phyloP scores from a whole-genome alignment of 2,888 invertebrate species.

The Ophonus ardosiacus region DNA sequence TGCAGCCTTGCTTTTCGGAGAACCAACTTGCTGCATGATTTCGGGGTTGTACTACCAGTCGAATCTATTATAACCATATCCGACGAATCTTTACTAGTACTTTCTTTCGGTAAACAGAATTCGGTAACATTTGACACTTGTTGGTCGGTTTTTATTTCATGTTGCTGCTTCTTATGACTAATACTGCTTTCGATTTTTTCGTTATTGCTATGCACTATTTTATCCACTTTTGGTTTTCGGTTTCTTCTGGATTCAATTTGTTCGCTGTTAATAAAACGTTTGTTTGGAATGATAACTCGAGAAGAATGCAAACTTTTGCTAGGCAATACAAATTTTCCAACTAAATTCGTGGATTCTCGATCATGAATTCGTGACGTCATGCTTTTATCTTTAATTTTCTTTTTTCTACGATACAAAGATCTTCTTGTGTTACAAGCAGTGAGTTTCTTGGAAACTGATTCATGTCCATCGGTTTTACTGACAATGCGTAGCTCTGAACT shows the following conservation, averaged over 20 bases:
- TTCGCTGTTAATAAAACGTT: conserved; percentile 86
- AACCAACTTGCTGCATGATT: conserved; percentile 82
- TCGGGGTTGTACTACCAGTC: conserved; percentile 72
- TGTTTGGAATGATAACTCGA: conserved; percentile 92
- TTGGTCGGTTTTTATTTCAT: background rate
- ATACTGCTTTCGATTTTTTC: conserved; percentile 1
- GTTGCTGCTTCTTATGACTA: conserved; percentile 12
- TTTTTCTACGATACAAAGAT: conserved; percentile 57
- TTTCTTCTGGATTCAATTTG: conserved; percentile 69
- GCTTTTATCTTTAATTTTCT: conserved; percentile 59
- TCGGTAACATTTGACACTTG: conserved; percentile 64
- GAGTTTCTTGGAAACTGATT: conserved; percentile 63
- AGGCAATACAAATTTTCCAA: conserved; percentile 86
- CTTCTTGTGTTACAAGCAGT: conserved; percentile 50
- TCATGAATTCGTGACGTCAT: conserved; percentile 16
- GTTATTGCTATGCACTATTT: background rate
- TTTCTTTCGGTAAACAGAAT: conserved; percentile 63
- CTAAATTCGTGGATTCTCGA: conserved; percentile 71
- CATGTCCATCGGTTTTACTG: conserved; percentile 54
- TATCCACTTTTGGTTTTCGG: conserved; percentile 8
- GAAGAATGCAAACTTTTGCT: conserved; percentile 90
- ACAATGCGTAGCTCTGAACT: conserved; percentile 39
- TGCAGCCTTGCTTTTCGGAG: conserved; percentile 84
- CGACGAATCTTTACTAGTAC: conserved; percentile 33
- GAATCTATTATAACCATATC: conserved; percentile 74